A percentile compares a stretch with the other conserved stretches of the same genome.
phyloP scores from a whole-genome alignment of 2,888 invertebrate species.

The Panzeria rudis region DNA sequence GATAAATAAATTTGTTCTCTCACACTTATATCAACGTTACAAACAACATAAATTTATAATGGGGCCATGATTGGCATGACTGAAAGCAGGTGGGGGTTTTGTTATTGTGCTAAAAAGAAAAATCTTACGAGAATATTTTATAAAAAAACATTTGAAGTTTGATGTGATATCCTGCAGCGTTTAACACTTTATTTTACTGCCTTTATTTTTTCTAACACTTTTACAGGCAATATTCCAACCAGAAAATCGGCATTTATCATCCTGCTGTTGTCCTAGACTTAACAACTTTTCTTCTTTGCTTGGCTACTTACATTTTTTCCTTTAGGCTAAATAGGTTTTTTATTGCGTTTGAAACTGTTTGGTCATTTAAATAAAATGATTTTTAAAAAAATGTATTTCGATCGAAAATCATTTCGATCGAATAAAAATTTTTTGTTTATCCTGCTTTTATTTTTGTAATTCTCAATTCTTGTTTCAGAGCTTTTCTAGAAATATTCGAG shows the following conservation, averaged over 20 bases:
- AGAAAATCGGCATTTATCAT: constrained; percentile 72
- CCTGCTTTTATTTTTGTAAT: neutral
- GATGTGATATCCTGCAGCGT: constrained; percentile 68
- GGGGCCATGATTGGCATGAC: neutral
- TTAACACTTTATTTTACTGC: constrained; percentile 52
- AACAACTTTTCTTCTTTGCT: neutral
- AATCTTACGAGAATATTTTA: neutral
- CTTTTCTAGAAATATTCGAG: too few relatives aligned
- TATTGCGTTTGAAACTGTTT: constrained; percentile 4
- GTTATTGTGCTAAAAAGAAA: neutral
- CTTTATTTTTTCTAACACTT: constrained; percentile 36
- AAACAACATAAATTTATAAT: constrained; percentile 19
- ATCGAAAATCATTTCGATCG: too few relatives aligned
- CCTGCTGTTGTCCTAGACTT: constrained; percentile 57
- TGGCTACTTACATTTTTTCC: neutral
- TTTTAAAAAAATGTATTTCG: too few relatives aligned
- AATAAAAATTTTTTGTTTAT: neutral
- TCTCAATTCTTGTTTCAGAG: too few relatives aligned
- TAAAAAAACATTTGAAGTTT: constrained; percentile 32
- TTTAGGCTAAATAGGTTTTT: constrained; percentile 1
- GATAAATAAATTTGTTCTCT: neutral
- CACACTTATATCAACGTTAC: neutral
- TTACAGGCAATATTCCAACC: constrained; percentile 47
- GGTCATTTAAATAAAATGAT: neutral
- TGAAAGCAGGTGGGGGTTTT: constrained; percentile 2